Evolutionary conservation across 1,140 invertebrate genomes (phyloP).

Genomic region (Akabosia matsudoensis): DNA sequence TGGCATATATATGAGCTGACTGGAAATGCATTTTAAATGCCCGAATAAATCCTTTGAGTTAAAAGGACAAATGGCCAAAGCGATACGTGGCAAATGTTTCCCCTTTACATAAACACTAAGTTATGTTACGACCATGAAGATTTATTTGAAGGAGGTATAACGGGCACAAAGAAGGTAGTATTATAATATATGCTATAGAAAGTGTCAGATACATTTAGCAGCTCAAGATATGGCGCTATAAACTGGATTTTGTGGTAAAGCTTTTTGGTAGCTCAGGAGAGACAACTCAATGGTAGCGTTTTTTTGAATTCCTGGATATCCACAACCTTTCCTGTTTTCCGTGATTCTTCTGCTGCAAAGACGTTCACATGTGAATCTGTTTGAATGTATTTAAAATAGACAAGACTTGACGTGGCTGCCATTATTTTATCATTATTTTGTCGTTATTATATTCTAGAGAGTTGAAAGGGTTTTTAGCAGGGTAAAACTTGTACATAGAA

Average conservation of each 20-base stretch:
- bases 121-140: no score
- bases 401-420: background rate
- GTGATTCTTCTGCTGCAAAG: slow-evolving; percentile 44
- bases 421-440: background rate
- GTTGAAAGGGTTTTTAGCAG: background rate
- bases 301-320: slow-evolving; percentile 41
- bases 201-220: background rate
- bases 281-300: background rate
- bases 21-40: no score
- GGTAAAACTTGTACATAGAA: background rate
- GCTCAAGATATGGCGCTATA: background rate
- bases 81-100: no score
- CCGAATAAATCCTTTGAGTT: no score
- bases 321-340: slow-evolving; percentile 32
- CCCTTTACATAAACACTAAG: no score
- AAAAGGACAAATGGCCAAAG: no score
- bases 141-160: no score
- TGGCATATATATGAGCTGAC: no score
- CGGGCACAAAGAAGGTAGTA: background rate
- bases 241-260: no score
- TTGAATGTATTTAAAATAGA: background rate
- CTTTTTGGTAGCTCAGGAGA: background rate
- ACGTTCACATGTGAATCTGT: slow-evolving; percentile 46
- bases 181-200: background rate
- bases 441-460: no score